These are phyloP conservation scores for Cephus pygmeus DNA, from an alignment of 2,888 invertebrate genomes.

Conservation along the genomic window DNA sequence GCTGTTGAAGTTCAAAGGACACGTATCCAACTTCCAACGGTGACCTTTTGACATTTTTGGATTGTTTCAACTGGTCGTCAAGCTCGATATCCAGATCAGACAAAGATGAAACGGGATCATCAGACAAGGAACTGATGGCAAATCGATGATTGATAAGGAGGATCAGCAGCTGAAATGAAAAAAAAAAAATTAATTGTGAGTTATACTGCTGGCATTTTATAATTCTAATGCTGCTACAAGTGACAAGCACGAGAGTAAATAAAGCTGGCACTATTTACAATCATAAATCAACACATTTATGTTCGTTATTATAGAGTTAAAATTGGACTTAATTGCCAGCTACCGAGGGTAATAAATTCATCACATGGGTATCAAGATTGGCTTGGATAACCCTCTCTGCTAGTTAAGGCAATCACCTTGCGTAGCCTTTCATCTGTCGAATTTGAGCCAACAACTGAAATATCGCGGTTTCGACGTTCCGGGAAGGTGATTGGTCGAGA, in stretches of 20 bases:
- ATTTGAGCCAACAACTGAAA: slow-evolving; percentile 5
- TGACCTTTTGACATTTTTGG: slow-evolving; percentile 16
- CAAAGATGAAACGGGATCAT: background rate
- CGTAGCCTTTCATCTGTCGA: slow-evolving; percentile 8
- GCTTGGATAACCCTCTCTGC: background rate
- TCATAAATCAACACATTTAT: background rate
- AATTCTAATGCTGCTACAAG: background rate
- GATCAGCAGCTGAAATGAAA: background rate
- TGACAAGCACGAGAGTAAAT: background rate
- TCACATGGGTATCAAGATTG: background rate
- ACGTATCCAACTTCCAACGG: slow-evolving; percentile 19
- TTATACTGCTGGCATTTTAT: background rate
- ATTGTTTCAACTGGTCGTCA: slow-evolving; percentile 8
- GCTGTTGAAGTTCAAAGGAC: slow-evolving; percentile 15
- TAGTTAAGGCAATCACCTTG: slow-evolving; percentile 3
- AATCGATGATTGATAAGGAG: background rate
- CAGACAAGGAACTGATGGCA: background rate
- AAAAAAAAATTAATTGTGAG: background rate
- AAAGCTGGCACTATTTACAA: background rate
- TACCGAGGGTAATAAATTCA: slow-evolving; percentile 3
- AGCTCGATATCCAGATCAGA: background rate
- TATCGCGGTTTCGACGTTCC: background rate
- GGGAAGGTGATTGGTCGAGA: background rate
- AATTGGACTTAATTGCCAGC: slow-evolving; percentile 10
- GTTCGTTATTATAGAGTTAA: background rate